Evolutionary conservation across 1,140 invertebrate species (phyloP), one percentile per base, ranked within the genome.

Genomic region (Caenorhabditis latens): DNA sequence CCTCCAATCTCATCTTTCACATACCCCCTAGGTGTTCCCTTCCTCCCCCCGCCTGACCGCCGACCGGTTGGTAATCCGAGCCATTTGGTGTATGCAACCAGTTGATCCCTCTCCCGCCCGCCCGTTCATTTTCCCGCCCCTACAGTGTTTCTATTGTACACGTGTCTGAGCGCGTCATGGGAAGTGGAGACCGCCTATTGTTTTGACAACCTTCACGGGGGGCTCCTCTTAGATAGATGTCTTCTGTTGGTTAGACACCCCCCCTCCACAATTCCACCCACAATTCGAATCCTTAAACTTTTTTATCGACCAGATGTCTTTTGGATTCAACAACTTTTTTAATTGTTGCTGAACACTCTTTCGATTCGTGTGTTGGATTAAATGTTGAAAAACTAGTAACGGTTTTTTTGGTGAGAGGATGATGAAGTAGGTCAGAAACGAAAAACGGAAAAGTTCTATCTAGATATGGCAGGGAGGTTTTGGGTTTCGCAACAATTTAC

Each of bases 31-130:
- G 32, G 32, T 32, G 32, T 32, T 32, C 32, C 32, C 32, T 32
- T 32, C 32, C 1, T 32, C 2, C 32, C 32, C 32, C 32, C 32
- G 32, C 2, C 32, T 32, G 71, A 42, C 24, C 40, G 14, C 42
- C 24, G 83, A 84, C 58, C 83, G 83, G 43, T 84, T 84, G 83
- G 58, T 61, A 84, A 84, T 46, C 58, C 58, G 55, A 63, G 53
- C 53, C 58, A 43, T 43, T 42, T 42, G 58, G 55, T 84, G 58
- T 61, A 42, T 84, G 58, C 58, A 48, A 42, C 53, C 53, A 84
- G 43, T 58, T 84, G 43, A 63, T 61, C 79, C 79, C 79, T 55
- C 79, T 55, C 79, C 48, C 55, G 7, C 79, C 55, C n/a, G 11
- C 32, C 55, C 55, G 40, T 58, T 46, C 83, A 16, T 43, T 50